Conservation (phyloP, 2,888 invertebrate species). For the Diarsia brunnea region DNA sequence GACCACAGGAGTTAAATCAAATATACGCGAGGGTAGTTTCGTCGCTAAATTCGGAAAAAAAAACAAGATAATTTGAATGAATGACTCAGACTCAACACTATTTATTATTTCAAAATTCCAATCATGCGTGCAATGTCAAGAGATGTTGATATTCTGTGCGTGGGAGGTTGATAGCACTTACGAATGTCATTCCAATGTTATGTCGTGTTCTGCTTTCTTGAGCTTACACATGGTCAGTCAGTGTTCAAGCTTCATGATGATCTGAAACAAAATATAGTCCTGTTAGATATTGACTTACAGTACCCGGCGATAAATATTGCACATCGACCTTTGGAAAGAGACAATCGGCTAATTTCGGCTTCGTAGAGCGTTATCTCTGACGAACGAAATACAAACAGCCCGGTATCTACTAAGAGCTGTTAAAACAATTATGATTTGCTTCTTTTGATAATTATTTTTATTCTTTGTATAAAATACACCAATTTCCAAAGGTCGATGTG, state of each 20-base stretch:
- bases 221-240: conserved; percentile 74
- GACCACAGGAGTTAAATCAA: not conserved
- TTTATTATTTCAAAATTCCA: conserved; percentile 19
- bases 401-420: too few relatives aligned
- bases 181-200: conserved; percentile 65
- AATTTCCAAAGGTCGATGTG: too few relatives aligned
- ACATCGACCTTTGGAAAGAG: too few relatives aligned
- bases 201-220: conserved; percentile 60
- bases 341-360: too few relatives aligned
- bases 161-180: conserved; percentile 32
- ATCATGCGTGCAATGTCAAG: not conserved
- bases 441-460: too few relatives aligned
- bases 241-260: conserved; percentile 61
- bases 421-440: too few relatives aligned
- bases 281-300: conserved; percentile 2
- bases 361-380: too few relatives aligned
- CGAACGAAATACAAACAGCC: too few relatives aligned
- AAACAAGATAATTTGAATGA: conserved; percentile 9
- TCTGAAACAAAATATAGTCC: conserved; percentile 79
- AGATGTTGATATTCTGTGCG: conserved; percentile 15
- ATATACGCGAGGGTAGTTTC: not conserved
- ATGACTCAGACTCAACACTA: too few relatives aligned
- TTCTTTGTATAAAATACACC: too few relatives aligned
- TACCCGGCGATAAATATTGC: too few relatives aligned
- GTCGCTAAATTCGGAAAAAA: conserved; percentile 3